Base-by-base conservation (phyloP, 2,888 invertebrate species). In the Sphaerophoria rueppellii region DNA sequence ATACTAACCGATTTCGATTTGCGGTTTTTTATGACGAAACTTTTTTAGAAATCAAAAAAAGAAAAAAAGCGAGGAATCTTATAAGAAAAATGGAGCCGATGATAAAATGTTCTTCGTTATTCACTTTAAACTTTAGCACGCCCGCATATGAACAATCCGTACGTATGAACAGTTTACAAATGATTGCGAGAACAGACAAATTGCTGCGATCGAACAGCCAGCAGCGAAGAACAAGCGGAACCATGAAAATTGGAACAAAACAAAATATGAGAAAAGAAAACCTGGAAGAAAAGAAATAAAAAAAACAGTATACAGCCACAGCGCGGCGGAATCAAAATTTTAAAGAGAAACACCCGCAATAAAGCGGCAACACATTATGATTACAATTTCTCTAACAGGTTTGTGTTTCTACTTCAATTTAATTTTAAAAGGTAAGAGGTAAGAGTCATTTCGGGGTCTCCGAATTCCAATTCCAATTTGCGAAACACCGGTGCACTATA, bases 261-360 rank as follows among this genome's bases (percentile, higher is more conserved):
- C 83, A 85, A 81, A 80, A 74, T 80, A 76, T 37, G 76, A 72
- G 76, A 85, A 82, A 74, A 77, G 46, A 78, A 78, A 67, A 67
- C 54, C 60, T 70, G 71, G 65, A 69, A 73, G 57, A 67, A 54
- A 6, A 46, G 24, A 55, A 16, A 14, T 16, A 6, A 11, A 55
- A 11, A 55, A 75, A 34, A 16, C 2, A 43, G 55, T 40, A 58
- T 6, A 57, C 4, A 0, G 9, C 2, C 4, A 75, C 60, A 12
- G 34, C 37, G 48, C 79, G 76, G 81, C 73, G 81, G 81, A 80
- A 76, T 81, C 63, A 81, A 74, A 24, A 63, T 58, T 50, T 69
- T 73, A 73, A 81, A 85, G 85, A 85, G 85, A 85, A 78, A 73
- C 81, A 77, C 85, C 85, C 85, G 76, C 85, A 70, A 67, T 54